These are phyloP conservation scores for Xenentodon cancila DNA, from an alignment of 2,797 vertebrate species.

Conservation along the genomic window DNA sequence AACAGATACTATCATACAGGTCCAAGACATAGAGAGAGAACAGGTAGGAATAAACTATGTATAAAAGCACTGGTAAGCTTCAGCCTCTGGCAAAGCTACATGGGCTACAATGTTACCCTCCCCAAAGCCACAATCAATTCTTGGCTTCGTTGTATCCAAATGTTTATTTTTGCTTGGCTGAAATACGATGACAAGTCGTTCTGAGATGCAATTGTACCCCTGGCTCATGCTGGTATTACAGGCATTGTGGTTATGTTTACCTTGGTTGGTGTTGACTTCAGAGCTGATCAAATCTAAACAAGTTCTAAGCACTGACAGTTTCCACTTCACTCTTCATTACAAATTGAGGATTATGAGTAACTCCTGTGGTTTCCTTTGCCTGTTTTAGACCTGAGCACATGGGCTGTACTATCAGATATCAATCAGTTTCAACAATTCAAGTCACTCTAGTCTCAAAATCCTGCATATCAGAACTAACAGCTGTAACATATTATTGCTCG, in stretches of 20 bases:
- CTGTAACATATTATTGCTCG: slow-evolving; percentile 64
- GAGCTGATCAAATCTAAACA: slow-evolving; percentile 55
- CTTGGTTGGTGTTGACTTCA: slow-evolving; percentile 53
- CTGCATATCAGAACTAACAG: slow-evolving; percentile 64
- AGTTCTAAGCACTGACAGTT: slow-evolving; percentile 49
- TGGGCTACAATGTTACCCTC: slow-evolving; percentile 75
- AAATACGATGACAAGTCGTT: slow-evolving; percentile 76
- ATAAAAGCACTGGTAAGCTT: slow-evolving; percentile 82
- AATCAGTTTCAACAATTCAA: slow-evolving; percentile 46
- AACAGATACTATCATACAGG: slow-evolving; percentile 77
- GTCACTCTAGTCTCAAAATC: slow-evolving; percentile 64
- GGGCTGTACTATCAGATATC: slow-evolving; percentile 10
- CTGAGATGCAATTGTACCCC: slow-evolving; percentile 70
- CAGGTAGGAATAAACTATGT: slow-evolving; percentile 83
- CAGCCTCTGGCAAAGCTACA: slow-evolving; percentile 77
- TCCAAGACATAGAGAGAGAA: slow-evolving; percentile 80
- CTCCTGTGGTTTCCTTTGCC: slow-evolving; percentile 22
- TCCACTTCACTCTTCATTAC: slow-evolving; percentile 28
- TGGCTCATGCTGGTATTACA: slow-evolving; percentile 56
- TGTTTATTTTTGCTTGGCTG: slow-evolving; percentile 78
- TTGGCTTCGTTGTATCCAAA: slow-evolving; percentile 77
- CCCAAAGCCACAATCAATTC: slow-evolving; percentile 82
- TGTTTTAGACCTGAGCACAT: slow-evolving; percentile 17
- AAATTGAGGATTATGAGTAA: slow-evolving; percentile 28
- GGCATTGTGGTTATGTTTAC: slow-evolving; percentile 41